These are phyloP conservation scores for Drosophila ficusphila DNA, from an alignment of 1,140 invertebrate genomes.

Conservation along the genomic window DNA sequence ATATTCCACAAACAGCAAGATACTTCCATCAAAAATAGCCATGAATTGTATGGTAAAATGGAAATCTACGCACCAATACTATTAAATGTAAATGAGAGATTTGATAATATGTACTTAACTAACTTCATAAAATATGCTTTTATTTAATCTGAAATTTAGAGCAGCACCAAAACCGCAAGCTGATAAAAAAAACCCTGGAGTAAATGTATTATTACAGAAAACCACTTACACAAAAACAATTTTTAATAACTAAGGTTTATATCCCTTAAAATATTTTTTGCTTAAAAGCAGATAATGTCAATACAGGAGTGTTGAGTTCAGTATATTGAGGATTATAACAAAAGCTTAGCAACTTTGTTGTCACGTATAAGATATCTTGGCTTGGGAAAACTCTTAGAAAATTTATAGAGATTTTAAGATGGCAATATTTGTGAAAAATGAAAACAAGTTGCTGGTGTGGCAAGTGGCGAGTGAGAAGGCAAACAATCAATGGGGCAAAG, in stretches of 20 bases:
- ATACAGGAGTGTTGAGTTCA: no score
- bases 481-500: constrained; percentile 62
- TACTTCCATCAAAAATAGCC: not conserved
- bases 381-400: not conserved
- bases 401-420: not conserved
- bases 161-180: not conserved
- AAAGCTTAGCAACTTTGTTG: no score
- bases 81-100: not conserved
- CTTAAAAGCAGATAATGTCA: no score
- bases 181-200: no score
- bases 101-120: no score
- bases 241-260: no score
- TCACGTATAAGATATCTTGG: not conserved
- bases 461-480: constrained; percentile 5
- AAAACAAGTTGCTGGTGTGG: constrained; percentile 59
- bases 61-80: not conserved
- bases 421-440: constrained; percentile 1
- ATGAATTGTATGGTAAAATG: not conserved
- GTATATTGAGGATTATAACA: no score
- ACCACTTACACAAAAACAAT: no score
- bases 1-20: not conserved
- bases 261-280: no score
- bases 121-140: no score
- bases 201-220: no score
- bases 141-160: no score